phyloP scores from a whole-genome alignment of 2,888 invertebrate genomes.

The Hipparchia sbordonii region DNA sequence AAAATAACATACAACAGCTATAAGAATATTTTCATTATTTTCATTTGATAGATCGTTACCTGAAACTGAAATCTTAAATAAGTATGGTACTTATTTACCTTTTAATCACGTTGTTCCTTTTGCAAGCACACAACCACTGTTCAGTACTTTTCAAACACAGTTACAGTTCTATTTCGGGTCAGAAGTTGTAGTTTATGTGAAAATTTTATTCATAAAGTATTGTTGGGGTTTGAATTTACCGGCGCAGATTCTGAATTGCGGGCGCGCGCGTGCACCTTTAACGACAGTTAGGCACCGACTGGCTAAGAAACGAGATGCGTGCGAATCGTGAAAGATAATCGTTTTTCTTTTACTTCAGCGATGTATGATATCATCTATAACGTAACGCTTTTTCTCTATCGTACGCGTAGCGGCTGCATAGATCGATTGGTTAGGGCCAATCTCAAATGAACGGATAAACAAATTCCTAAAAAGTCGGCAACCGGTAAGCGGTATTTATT shows the following conservation, averaged over 20 bases:
- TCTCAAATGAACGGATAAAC: too few relatives aligned
- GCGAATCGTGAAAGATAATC: conserved; percentile 43
- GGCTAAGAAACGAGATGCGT: conserved; percentile 35
- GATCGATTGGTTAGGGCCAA: too few relatives aligned
- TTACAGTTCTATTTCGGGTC: neutral
- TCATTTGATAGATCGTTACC: neutral
- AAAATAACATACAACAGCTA: neutral
- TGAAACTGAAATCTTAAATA: neutral
- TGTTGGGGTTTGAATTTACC: conserved; percentile 39
- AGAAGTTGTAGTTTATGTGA: neutral
- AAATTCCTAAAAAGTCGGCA: too few relatives aligned
- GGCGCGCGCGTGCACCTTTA: conserved; percentile 38
- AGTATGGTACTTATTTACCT: conserved; percentile 46
- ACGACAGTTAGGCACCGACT: conserved; percentile 43
- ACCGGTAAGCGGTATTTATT: too few relatives aligned
- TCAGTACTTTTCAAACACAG: conserved; percentile 3
- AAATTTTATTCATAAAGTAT: conserved; percentile 1
- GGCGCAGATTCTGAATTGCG: conserved; percentile 33
- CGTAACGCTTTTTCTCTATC: conserved; percentile 1
- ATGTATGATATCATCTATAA: conserved; percentile 17
- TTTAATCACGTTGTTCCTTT: conserved; percentile 35
- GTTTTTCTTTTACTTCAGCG: conserved; percentile 44
- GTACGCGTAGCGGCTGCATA: neutral
- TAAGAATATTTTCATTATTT: neutral
- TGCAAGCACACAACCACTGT: conserved; percentile 11